Base-by-base conservation (phyloP, 2,797 vertebrate species). In the Xenopus petersii region DNA sequence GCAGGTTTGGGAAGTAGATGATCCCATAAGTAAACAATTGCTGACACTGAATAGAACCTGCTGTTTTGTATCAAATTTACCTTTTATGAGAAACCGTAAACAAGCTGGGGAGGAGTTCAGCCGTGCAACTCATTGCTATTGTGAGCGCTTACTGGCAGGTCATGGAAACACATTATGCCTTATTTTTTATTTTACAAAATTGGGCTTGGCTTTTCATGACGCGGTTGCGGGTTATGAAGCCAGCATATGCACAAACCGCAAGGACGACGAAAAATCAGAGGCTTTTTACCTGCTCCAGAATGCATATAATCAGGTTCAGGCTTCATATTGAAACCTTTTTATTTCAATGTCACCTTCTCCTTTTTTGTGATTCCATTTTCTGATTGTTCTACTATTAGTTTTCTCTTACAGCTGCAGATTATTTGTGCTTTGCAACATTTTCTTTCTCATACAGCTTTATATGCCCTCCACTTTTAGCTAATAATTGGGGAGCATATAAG, bases 51-150 rank as follows among this genome's bases (percentile, higher is more conserved):
- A 46, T n/a, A 65, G 17, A 46, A n/a, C 17, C 56, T 59, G 36
- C 55, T 59, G 67, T 16, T 69, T 36, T 70, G 16, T 60, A 60
- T 59, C 67, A 59, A 60, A 42, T 24, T 12, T 26, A 17, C 33
- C 33, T 70, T 60, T 70, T 56, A 68, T 68, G 51, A 68, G 13
- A 58, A 58, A 58, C 17, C 64, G 11, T 66, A 49, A 64, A 64
- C 30, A 33, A 66, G 11, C 46, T 21, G 15, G 47, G 46, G 10
- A 5, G 36, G 6, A 48, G 64, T 9, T 17, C 46, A 13, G 46
- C 17, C 10, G 47, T n/a, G 64, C n/a, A n/a, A 17, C 64, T 42
- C 36, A 42, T 42, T 17, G 16, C 59, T n/a, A 60, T 13, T 12
- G 12, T 48, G 42, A 16, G 10, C 16, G n/a, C 30, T 36, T 65